A percentile compares a stretch with the other conserved stretches of the same genome.
Evolutionary conservation across 64 coral and sea anemone genomes (phyloP).

Genomic region (Pachyseris speciosa): DNA sequence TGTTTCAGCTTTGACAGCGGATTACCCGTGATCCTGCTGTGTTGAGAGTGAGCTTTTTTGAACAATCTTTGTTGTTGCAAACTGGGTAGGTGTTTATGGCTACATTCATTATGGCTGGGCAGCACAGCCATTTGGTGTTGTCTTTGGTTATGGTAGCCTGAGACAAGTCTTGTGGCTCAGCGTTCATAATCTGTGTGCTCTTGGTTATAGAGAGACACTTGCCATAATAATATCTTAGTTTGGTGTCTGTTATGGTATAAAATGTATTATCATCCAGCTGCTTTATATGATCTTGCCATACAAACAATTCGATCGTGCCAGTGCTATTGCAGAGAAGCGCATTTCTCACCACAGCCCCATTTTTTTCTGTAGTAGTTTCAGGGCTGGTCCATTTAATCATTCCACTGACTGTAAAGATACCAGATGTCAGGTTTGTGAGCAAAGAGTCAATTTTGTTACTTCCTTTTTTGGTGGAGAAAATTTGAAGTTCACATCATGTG

Average conservation of each 20-base stretch:
- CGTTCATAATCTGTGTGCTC: conserved; percentile 35
- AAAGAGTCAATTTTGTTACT: conserved; percentile 72
- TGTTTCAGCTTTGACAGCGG: conserved; percentile 1
- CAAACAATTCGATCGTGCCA: conserved; percentile 17
- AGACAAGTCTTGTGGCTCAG: conserved; percentile 7
- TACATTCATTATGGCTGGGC: conserved; percentile 48
- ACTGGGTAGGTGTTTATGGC: conserved; percentile 54
- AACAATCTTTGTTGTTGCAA: conserved; percentile 69
- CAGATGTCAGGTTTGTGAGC: conserved; percentile 64
- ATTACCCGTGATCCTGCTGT: neutral
- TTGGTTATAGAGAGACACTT: conserved; percentile 55
- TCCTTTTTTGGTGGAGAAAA: too few relatives aligned
- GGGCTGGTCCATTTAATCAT: conserved; percentile 61
- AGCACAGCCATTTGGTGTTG: too few relatives aligned
- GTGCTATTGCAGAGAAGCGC: neutral
- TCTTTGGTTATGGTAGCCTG: neutral
- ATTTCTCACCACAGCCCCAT: neutral
- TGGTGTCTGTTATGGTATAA: conserved; percentile 56
- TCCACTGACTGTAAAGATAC: conserved; percentile 59
- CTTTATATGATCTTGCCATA: conserved; percentile 46
- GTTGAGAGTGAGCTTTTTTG: conserved; percentile 19
- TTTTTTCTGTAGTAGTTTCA: conserved; percentile 4
- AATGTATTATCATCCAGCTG: conserved; percentile 20
- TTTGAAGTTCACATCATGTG: too few relatives aligned
- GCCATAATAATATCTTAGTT: conserved; percentile 55